Conservation (phyloP, 2,888 invertebrate species). For the Pristionchus japonicus region DNA sequence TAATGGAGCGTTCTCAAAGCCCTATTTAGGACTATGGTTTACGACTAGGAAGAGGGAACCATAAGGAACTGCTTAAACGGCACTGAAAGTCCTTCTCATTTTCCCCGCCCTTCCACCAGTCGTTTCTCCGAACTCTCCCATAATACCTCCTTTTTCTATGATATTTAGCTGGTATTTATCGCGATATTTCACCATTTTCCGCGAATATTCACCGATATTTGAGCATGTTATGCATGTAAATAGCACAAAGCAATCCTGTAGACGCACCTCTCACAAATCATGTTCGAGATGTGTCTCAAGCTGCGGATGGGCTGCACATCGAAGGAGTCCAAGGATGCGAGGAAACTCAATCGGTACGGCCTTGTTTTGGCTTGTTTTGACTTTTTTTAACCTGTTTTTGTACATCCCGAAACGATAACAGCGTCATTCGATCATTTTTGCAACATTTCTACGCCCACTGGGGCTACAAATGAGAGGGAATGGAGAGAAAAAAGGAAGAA, state of each 20-base stretch:
- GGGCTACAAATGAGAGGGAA: too few species aligned
- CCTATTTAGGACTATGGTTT: too few species aligned
- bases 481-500: background rate
- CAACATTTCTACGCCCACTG: too few species aligned
- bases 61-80: too few species aligned
- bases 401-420: background rate
- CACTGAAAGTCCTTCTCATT: too few species aligned
- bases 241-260: background rate
- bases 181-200: background rate
- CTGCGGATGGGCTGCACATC: constrained; percentile 74
- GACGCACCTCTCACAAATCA: background rate
- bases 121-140: too few species aligned
- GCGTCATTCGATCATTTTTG: too few species aligned
- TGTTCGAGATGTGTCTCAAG: constrained; percentile 45
- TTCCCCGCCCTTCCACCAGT: too few species aligned
- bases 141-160: too few species aligned
- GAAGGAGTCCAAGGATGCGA: constrained; percentile 73
- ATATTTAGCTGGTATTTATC: background rate
- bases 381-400: background rate
- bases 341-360: constrained; percentile 64
- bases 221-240: background rate
- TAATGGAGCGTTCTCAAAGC: too few species aligned
- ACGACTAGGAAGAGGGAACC: too few species aligned
- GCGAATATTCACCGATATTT: background rate
- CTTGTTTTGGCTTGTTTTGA: background rate